Percentiles rank a stretch among this genome's conserved stretches.
phyloP scores from a whole-genome alignment of 1,140 invertebrate species.

The Microvelia longipes region DNA sequence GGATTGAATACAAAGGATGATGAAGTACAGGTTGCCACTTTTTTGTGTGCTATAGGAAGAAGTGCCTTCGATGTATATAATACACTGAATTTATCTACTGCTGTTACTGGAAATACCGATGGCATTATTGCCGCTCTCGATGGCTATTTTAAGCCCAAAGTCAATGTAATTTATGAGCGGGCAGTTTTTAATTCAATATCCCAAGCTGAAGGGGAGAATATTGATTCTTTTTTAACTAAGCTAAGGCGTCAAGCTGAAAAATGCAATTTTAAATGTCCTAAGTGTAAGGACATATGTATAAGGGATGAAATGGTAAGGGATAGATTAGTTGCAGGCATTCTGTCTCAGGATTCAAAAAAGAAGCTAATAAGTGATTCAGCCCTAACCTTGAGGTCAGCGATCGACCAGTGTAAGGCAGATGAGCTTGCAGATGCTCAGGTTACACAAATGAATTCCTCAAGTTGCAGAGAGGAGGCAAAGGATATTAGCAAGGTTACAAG shows the following conservation, averaged over 20 bases:
- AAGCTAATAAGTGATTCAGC: constrained; percentile 23
- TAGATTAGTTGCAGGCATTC: constrained; percentile 26
- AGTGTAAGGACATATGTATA: too few relatives aligned
- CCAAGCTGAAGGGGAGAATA: constrained; percentile 22
- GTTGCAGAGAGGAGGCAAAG: background rate
- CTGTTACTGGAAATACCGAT: background rate
- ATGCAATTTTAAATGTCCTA: constrained; percentile 21
- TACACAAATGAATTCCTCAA: background rate
- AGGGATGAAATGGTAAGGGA: constrained; percentile 27
- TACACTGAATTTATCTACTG: background rate
- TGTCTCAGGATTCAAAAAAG: constrained; percentile 22
- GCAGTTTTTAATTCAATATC: constrained; percentile 20
- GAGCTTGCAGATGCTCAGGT: too few relatives aligned
- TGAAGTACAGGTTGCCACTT: background rate
- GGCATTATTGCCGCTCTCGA: background rate
- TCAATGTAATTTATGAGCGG: constrained; percentile 21
- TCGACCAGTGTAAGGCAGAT: constrained; percentile 18
- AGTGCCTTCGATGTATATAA: background rate
- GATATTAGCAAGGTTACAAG: background rate
- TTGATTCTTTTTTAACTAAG: constrained; percentile 23
- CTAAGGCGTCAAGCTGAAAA: constrained; percentile 20
- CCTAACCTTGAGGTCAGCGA: constrained; percentile 23
- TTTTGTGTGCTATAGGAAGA: background rate
- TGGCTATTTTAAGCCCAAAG: constrained; percentile 18
- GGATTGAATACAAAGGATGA: background rate